These are phyloP conservation scores for Celastrina argiolus DNA, from an alignment of 2,888 invertebrate species.

Conservation along the genomic window DNA sequence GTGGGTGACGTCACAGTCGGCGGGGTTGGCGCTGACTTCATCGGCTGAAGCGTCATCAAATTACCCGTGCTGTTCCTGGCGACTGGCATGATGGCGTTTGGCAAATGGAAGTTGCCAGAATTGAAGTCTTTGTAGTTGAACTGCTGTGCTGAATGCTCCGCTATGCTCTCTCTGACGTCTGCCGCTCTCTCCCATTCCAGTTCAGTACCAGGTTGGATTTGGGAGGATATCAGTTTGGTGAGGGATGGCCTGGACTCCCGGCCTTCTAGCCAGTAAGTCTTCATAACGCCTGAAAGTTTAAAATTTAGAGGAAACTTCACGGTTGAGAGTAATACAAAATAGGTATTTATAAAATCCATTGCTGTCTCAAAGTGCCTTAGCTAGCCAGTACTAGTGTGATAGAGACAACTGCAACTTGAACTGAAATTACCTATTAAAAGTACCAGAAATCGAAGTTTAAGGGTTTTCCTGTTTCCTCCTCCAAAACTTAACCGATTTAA, in stretches of 20 bases:
- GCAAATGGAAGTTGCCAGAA: slow-evolving; percentile 37
- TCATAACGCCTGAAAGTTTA: slow-evolving; percentile 81
- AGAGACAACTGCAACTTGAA: too few relatives aligned
- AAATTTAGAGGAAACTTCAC: too few relatives aligned
- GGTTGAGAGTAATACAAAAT: too few relatives aligned
- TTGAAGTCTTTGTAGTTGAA: slow-evolving; percentile 46
- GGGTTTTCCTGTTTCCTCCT: too few relatives aligned
- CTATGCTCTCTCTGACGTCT: slow-evolving; percentile 66
- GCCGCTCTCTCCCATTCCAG: slow-evolving; percentile 70
- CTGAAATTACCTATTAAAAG: too few relatives aligned
- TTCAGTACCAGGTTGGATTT: slow-evolving; percentile 60
- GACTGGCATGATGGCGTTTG: slow-evolving; percentile 48
- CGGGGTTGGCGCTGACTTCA: slow-evolving; percentile 39
- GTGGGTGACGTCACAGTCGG: slow-evolving; percentile 59
- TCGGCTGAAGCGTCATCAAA: slow-evolving; percentile 39
- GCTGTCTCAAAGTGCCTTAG: too few relatives aligned
- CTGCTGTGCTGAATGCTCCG: slow-evolving; percentile 63
- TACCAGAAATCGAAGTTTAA: too few relatives aligned
- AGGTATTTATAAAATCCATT: too few relatives aligned
- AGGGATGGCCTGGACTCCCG: slow-evolving; percentile 81
- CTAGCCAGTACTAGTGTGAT: too few relatives aligned
- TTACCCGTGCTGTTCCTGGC: slow-evolving; percentile 43
- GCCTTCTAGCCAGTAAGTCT: slow-evolving; percentile 91
- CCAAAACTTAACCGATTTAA: too few relatives aligned
- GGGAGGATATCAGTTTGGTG: slow-evolving; percentile 61